These are phyloP conservation scores for Scopus umbretta DNA, from an alignment of 2,113 vertebrate genomes.

Conservation along the genomic window DNA sequence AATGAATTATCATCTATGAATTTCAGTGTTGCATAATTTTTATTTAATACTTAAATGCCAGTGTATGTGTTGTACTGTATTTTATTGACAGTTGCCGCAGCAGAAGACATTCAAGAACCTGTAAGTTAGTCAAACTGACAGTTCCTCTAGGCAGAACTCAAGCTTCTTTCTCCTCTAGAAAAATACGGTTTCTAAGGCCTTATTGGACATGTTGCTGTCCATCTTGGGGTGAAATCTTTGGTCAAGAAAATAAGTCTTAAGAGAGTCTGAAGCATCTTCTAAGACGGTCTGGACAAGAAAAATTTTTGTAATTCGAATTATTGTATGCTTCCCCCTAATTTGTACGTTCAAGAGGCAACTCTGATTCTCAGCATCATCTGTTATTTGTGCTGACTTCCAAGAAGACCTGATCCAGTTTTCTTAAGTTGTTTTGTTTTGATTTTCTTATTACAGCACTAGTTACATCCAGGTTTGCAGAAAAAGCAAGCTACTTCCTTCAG, in stretches of 20 bases:
- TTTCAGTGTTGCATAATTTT: neutral
- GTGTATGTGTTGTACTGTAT: neutral
- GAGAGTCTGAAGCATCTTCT: neutral
- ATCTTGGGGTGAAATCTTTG: neutral
- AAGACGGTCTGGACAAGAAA: neutral
- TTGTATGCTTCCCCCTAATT: neutral
- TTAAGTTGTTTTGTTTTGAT: neutral
- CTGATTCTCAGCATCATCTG: neutral
- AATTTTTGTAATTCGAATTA: neutral
- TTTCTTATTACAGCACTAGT: neutral
- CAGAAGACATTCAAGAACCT: neutral
- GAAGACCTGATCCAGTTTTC: neutral
- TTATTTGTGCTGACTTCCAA: neutral
- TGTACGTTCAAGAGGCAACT: neutral
- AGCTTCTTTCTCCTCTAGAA: neutral
- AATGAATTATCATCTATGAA: neutral
- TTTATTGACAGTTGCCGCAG: neutral
- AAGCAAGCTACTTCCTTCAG: neutral
- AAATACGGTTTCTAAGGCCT: neutral
- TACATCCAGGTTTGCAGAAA: neutral
- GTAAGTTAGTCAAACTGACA: neutral
- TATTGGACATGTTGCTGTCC: neutral
- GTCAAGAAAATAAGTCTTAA: neutral
- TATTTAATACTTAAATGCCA: neutral
- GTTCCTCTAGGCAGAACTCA: neutral